Conservation (phyloP, 2,113 vertebrate species). For the Vulpes lagopus region DNA sequence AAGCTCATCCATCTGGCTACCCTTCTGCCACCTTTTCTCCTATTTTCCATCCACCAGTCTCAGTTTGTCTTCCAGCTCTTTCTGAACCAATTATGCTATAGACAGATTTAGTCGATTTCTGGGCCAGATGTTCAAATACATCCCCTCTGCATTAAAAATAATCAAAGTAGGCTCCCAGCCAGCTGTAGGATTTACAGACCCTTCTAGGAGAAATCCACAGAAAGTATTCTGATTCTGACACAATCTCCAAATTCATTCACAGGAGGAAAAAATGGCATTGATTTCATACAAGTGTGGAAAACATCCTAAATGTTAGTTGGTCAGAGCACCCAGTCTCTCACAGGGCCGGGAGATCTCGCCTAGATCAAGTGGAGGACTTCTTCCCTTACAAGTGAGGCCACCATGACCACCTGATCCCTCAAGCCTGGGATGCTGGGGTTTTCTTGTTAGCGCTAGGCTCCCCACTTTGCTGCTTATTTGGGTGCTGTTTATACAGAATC, state of each 20-base stretch:
- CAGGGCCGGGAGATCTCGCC: neutral
- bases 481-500: neutral
- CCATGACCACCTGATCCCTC: neutral
- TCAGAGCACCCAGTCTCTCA: too few relatives aligned
- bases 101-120: conserved; percentile 64
- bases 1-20: conserved; percentile 65
- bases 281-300: neutral
- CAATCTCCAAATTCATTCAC: neutral
- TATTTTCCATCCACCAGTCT: conserved; percentile 54
- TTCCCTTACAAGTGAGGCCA: too few relatives aligned
- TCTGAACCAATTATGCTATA: conserved; percentile 58
- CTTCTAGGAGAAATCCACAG: neutral
- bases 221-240: conserved; percentile 1
- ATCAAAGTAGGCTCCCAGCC: neutral
- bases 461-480: accelerated
- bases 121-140: conserved; percentile 67
- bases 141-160: conserved; percentile 41
- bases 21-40: conserved; percentile 69
- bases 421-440: neutral
- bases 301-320: neutral
- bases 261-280: neutral
- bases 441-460: accelerated
- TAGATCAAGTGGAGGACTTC: accelerated
- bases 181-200: conserved; percentile 28
- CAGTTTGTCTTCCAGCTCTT: conserved; percentile 66